Evolutionary conservation across 2,888 invertebrate genomes (phyloP).

Genomic region (Sturmia bella): DNA sequence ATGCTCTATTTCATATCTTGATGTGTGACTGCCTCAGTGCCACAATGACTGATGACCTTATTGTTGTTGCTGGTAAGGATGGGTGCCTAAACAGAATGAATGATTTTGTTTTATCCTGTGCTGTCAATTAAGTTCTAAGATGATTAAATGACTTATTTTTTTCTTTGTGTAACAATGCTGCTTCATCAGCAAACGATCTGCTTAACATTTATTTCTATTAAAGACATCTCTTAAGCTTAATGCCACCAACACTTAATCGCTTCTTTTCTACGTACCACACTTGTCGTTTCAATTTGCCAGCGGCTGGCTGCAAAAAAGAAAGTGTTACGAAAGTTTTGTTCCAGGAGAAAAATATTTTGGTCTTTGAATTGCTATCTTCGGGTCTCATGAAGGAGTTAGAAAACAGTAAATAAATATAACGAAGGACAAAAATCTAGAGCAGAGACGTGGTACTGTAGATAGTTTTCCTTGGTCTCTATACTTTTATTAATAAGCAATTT

Average conservation of each 20-base stretch:
- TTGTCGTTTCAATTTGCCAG: background rate
- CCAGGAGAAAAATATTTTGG: too few relatives aligned
- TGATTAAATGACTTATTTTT: constrained; percentile 47
- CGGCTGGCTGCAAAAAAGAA: background rate
- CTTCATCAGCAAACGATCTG: background rate
- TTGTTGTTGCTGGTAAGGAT: constrained; percentile 8
- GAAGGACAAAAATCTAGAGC: too few relatives aligned
- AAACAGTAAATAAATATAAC: too few relatives aligned
- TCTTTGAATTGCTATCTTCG: too few relatives aligned
- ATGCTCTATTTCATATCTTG: constrained; percentile 39
- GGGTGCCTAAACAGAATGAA: constrained; percentile 12
- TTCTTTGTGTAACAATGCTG: background rate
- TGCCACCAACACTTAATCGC: background rate
- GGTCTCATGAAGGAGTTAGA: too few relatives aligned
- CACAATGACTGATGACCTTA: constrained; percentile 54
- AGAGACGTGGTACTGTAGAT: too few relatives aligned
- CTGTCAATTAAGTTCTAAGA: constrained; percentile 13
- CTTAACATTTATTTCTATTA: background rate
- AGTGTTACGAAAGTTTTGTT: too few relatives aligned
- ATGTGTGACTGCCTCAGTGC: constrained; percentile 32
- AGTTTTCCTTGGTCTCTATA: too few relatives aligned
- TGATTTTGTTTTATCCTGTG: background rate
- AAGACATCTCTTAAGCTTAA: background rate
- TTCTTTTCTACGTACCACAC: background rate
- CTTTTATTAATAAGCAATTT: too few relatives aligned